Base-by-base conservation (phyloP, 1,140 invertebrate species). In the Plectrocnemia conspersa region DNA sequence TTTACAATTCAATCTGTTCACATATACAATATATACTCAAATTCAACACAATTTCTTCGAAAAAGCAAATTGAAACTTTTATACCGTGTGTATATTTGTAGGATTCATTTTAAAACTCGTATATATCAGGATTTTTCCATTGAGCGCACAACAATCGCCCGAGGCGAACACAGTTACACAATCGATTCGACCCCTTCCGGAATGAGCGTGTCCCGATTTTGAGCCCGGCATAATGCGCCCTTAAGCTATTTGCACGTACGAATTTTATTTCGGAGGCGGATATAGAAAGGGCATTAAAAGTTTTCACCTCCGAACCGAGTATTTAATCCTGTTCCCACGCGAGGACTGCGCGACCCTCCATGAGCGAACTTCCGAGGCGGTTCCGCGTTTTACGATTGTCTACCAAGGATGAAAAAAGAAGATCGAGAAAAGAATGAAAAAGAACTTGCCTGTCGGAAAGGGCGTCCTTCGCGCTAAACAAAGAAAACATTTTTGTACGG, bases 311-410 rank as follows among this genome's bases (percentile, higher is more conserved):
- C 48, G 24, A 49, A 46, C 57, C 54, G 44, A 59, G 52, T 54
- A 59, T 59, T 59, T 59, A 59, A 59, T 59, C 57, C 52, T 53
- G 52, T 50, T 54, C 57, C 41, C 56, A 36, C 42, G 56, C 50
- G 49, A 57, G 49, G 40, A 32, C 18, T 19, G 36, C 41, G 32
- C 27, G 48, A 40, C 21, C 22, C 49, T 41, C 47, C 24, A n/a
- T 25, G 33, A 44, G 47, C 36, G 52, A 52, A 58, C 40, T 50
- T 47, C 48, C 40, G 23, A 47, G 49, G 49, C 46, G 56, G 42
- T 58, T 50, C 38, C 25, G 50, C 54, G 45, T 56, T 56, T 56
- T 58, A 58, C 56, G 56, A 58, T 52, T 52, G 49, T 58, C 36
- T 15, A 40, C 16, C 16, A 40, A 40, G 15, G 36, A 29, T 29